Evolutionary conservation across 2,797 vertebrate species (phyloP).

Genomic region (Scyliorhinus canicula): DNA sequence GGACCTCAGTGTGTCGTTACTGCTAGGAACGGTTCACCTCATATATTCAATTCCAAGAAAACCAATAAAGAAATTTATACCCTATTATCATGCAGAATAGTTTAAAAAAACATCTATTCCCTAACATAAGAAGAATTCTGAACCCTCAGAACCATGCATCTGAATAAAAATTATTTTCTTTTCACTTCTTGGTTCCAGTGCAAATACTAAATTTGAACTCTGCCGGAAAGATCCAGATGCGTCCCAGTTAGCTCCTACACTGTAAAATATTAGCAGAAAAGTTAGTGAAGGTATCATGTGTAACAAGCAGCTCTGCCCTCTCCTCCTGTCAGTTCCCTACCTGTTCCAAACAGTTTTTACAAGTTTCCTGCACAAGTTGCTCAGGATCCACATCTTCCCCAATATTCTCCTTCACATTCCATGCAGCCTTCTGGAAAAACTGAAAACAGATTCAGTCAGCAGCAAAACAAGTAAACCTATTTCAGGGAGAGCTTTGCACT

Average conservation of each 20-base stretch:
- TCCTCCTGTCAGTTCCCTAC: conserved; percentile 50
- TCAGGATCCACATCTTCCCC: conserved; percentile 82
- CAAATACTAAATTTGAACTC: neutral
- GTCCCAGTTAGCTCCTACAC: neutral
- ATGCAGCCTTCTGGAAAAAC: conserved; percentile 88
- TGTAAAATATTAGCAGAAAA: neutral
- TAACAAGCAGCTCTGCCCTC: no score
- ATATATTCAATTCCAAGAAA: neutral
- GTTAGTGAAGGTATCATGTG: neutral
- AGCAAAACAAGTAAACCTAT: neutral
- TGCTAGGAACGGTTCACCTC: neutral
- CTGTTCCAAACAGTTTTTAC: conserved; percentile 83
- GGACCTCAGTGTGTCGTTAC: neutral
- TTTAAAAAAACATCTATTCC: neutral
- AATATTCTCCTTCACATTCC: conserved; percentile 84
- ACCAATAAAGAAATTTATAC: neutral
- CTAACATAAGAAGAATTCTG: neutral
- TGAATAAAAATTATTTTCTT: neutral
- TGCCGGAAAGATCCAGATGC: neutral
- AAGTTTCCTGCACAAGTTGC: conserved; percentile 82
- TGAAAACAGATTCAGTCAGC: conserved; percentile 46
- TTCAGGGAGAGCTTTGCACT: neutral
- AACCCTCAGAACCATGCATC: neutral
- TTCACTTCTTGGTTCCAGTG: neutral
- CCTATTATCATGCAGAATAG: neutral